Base-by-base conservation (phyloP, 2,888 invertebrate genomes). In the Listrodromus nycthemerus region DNA sequence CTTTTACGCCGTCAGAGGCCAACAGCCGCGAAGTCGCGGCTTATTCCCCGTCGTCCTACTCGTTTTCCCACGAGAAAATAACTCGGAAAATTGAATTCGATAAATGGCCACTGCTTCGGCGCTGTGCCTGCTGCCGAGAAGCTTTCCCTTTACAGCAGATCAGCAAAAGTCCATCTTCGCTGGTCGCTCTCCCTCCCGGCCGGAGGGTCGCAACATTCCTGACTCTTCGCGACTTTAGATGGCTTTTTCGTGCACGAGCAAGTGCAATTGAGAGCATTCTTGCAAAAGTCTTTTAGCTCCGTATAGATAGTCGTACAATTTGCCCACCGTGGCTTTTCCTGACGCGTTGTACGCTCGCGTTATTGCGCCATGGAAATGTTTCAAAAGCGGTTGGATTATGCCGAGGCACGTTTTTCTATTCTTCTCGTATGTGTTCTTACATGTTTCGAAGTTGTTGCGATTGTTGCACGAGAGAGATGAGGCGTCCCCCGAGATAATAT, bases 51-150 rank as follows among this genome's bases (percentile, higher is more conserved):
- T 30, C 61, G 61, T 61, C 24, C 30, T 7, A n/a, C n/a, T 55
- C 48, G 55, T 70, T 76, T 48, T 65, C 10, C n/a, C 41, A 21
- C 58, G 13, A 19, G 74, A 58, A 76, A 52, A 75, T 69, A 69
- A 69, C 66, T 83, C 58, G 74, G 74, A 66, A 83, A 86, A 86
- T 86, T 86, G 82, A 83, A 85, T 83, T 85, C 80, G 63, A 85
- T 82, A 70, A 80, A 80, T 67, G 50, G 33, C 67, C 67, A 21
- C 45, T 67, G 41, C n/a, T 45, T 37, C 55, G 41, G 16, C 50
- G 19, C 19, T 16, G 19, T 52, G 50, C 50, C 45, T 50, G 24
- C 48, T 70, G 30, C 41, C n/a, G 4, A 27, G 33, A 63, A 69
- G 63, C 63, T 75, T 65, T 52, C 24, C 50, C 24, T 37, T 65